A percentile compares a stretch with the other conserved stretches of the same genome.
Evolutionary conservation across 1,140 invertebrate species (phyloP).

Genomic region (fruit fly (Drosophila melanogaster)): DNA sequence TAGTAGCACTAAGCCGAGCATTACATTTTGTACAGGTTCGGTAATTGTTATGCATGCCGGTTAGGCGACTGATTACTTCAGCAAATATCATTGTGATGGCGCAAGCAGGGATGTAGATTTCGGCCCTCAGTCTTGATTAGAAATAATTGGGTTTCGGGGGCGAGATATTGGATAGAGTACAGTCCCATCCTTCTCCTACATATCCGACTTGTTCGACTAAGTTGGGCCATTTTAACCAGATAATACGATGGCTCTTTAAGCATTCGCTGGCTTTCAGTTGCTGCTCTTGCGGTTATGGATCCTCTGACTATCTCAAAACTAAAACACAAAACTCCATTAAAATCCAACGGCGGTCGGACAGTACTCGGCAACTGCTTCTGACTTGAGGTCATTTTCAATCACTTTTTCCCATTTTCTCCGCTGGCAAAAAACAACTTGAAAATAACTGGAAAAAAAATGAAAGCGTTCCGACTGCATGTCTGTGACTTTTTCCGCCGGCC

Average conservation of each 20-base stretch:
- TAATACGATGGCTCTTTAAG: constrained; percentile 6
- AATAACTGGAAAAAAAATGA: constrained; percentile 49
- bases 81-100: constrained; percentile 57
- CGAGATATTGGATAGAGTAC: not conserved
- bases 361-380: constrained; percentile 65
- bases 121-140: constrained; percentile 41
- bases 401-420: constrained; percentile 73
- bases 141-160: constrained; percentile 51
- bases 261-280: not conserved
- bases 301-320: constrained; percentile 22
- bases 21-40: constrained; percentile 50
- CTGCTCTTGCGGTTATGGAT: constrained; percentile 25
- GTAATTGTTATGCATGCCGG: constrained; percentile 74
- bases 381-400: constrained; percentile 83
- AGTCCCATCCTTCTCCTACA: not conserved
- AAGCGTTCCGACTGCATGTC: constrained; percentile 48
- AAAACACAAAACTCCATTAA: constrained; percentile 72
- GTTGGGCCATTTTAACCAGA: not conserved
- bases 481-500: constrained; percentile 53
- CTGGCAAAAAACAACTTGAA: constrained; percentile 61
- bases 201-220: not conserved
- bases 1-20: constrained; percentile 70
- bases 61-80: constrained; percentile 65
- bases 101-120: constrained; percentile 42
- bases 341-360: constrained; percentile 53